phyloP scores from a whole-genome alignment of 23 tunicate genomes.

The Ciona savignyi region DNA sequence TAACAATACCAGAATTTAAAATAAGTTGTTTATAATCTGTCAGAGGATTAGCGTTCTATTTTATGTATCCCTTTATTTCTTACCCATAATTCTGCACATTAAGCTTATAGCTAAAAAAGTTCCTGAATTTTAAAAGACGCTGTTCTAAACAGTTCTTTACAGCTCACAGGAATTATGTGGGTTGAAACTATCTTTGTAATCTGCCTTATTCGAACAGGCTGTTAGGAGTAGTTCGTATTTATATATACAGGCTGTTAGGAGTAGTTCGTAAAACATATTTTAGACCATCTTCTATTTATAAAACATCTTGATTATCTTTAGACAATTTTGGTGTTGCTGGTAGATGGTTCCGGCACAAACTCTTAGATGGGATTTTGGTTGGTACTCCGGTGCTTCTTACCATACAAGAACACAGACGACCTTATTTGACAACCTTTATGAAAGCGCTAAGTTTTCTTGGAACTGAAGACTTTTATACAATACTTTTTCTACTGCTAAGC shows the following conservation, averaged over 20 bases:
- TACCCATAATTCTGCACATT: too few species aligned
- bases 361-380: slow-evolving; percentile 87
- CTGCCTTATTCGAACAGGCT: too few species aligned
- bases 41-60: too few species aligned
- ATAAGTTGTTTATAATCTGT: too few species aligned
- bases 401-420: slow-evolving; percentile 84
- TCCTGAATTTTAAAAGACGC: too few species aligned
- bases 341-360: slow-evolving; percentile 87
- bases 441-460: slow-evolving; percentile 85
- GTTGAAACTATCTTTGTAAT: too few species aligned
- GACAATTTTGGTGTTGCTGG: slow-evolving; percentile 76
- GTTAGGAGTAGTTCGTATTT: neutral
- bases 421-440: slow-evolving; percentile 69
- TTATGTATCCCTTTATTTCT: too few species aligned
- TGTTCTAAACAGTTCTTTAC: too few species aligned
- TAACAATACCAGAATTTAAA: too few species aligned
- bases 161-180: too few species aligned
- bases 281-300: neutral
- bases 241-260: neutral
- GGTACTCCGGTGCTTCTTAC: slow-evolving; percentile 90
- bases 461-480: slow-evolving; percentile 96
- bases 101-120: too few species aligned
- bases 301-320: slow-evolving; percentile 14
- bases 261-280: neutral
- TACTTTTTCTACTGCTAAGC: slow-evolving; percentile 43